A percentile compares a stretch with the other conserved stretches of the same genome.
Conservation (phyloP, 2,113 vertebrate species). For the Cavia aperea region DNA sequence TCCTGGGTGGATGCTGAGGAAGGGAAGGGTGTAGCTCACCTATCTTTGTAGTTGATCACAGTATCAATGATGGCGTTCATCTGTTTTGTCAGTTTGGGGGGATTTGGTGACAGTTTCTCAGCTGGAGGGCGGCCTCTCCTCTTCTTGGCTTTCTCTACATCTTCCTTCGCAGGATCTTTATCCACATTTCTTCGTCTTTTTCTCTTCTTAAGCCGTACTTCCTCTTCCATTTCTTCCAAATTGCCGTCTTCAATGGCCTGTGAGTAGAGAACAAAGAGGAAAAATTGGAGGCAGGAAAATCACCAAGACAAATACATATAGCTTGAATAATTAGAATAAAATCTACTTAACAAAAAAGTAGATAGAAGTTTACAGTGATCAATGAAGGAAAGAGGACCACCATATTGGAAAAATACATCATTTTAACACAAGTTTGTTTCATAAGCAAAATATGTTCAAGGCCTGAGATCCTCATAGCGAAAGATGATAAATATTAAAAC, state of each 20-base stretch:
- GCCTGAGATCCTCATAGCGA: slow-evolving; percentile 6
- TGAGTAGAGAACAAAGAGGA: slow-evolving; percentile 46
- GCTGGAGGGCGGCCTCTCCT: slow-evolving; percentile 93
- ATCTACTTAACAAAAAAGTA: slow-evolving; percentile 40
- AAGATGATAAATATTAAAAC: slow-evolving; percentile 23
- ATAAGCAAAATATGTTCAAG: slow-evolving; percentile 42
- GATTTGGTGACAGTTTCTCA: slow-evolving; percentile 94
- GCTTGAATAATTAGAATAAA: slow-evolving; percentile 32
- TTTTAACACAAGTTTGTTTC: slow-evolving; percentile 49
- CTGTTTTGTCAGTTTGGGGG: slow-evolving; percentile 93
- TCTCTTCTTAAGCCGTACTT: slow-evolving; percentile 94
- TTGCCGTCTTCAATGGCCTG: slow-evolving; percentile 98
- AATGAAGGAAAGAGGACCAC: neutral
- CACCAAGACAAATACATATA: neutral
- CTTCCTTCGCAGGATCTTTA: slow-evolving; percentile 88
- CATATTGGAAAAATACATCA: neutral
- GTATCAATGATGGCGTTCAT: slow-evolving; percentile 97
- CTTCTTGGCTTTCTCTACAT: slow-evolving; percentile 90
- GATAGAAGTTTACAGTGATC: slow-evolving; percentile 46
- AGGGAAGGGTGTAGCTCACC: slow-evolving; percentile 72
- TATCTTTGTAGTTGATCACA: slow-evolving; percentile 97
- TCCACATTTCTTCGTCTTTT: slow-evolving; percentile 92
- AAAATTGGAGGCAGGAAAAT: slow-evolving; percentile 55
- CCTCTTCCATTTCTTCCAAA: slow-evolving; percentile 99
- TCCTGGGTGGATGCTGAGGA: fast-evolving